These are phyloP conservation scores for Koerneria pararmatus DNA, from an alignment of 2,888 invertebrate species.

Conservation along the genomic window DNA sequence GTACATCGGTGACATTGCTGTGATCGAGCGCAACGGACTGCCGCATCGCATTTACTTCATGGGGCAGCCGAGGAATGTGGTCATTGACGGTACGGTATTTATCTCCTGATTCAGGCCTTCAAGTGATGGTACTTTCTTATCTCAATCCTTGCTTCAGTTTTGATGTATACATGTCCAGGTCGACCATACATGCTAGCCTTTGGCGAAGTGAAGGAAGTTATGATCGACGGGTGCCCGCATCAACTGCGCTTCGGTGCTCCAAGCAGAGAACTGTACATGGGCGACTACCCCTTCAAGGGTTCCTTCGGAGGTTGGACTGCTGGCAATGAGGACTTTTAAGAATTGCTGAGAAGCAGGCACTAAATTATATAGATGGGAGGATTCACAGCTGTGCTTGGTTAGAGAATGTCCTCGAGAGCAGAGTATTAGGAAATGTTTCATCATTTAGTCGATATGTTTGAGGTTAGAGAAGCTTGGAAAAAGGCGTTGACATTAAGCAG, in stretches of 20 bases:
- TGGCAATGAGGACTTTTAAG: not conserved
- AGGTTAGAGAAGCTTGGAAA: too few relatives aligned
- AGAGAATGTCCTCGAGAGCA: too few relatives aligned
- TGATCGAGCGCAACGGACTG: conserved; percentile 58
- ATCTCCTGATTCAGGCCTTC: too few relatives aligned
- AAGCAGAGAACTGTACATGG: conserved; percentile 82
- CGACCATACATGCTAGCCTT: conserved; percentile 44
- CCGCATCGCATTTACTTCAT: conserved; percentile 57
- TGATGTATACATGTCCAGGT: not conserved
- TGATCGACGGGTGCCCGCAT: conserved; percentile 61
- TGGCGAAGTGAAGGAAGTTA: conserved; percentile 48
- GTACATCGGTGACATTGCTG: conserved; percentile 50
- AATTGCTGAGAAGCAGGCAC: too few relatives aligned
- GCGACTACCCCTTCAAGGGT: conserved; percentile 83
- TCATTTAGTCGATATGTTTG: too few relatives aligned
- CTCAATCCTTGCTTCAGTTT: too few relatives aligned
- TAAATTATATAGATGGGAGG: too few relatives aligned
- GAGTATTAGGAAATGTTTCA: too few relatives aligned
- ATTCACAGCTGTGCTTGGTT: too few relatives aligned
- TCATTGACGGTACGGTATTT: conserved; percentile 56
- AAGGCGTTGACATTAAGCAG: too few relatives aligned
- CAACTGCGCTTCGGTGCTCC: conserved; percentile 84
- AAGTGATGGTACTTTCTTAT: too few relatives aligned
- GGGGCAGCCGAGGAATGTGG: conserved; percentile 53
- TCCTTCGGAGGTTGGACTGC: conserved; percentile 68